A percentile compares a stretch with the other conserved stretches of the same genome.
Conservation (phyloP, 2,113 vertebrate species). For the Ailurus styani region DNA sequence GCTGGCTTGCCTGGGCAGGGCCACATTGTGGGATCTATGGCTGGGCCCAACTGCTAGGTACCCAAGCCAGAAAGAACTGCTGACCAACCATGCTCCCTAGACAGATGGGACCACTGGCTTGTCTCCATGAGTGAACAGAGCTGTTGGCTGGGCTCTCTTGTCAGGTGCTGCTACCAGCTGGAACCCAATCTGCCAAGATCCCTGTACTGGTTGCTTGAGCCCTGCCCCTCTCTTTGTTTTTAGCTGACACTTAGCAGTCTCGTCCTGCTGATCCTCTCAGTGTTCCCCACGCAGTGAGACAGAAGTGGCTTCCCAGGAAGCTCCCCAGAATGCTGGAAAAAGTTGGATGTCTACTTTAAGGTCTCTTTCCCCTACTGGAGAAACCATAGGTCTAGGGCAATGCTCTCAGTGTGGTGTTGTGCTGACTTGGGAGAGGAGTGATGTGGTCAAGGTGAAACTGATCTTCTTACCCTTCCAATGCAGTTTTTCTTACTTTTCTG, state of each 20-base stretch:
- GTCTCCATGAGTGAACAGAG: background rate
- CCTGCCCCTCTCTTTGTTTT: background rate
- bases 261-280: background rate
- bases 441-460: background rate
- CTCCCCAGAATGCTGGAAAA: background rate
- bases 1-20: background rate
- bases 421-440: background rate
- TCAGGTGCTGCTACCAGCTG: background rate
- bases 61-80: background rate
- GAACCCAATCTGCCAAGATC: background rate
- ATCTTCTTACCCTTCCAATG: background rate
- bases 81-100: background rate
- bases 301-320: background rate
- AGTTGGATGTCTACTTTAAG: background rate
- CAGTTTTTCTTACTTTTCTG: background rate
- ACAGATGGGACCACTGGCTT: background rate
- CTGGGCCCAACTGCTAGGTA: background rate
- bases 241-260: background rate
- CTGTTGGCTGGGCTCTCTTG: background rate
- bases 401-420: background rate
- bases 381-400: background rate
- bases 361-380: background rate
- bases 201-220: background rate
- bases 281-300: background rate
- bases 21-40: background rate